phyloP scores from a whole-genome alignment of 2,113 vertebrate genomes.

The Shinisaurus crocodilurus region DNA sequence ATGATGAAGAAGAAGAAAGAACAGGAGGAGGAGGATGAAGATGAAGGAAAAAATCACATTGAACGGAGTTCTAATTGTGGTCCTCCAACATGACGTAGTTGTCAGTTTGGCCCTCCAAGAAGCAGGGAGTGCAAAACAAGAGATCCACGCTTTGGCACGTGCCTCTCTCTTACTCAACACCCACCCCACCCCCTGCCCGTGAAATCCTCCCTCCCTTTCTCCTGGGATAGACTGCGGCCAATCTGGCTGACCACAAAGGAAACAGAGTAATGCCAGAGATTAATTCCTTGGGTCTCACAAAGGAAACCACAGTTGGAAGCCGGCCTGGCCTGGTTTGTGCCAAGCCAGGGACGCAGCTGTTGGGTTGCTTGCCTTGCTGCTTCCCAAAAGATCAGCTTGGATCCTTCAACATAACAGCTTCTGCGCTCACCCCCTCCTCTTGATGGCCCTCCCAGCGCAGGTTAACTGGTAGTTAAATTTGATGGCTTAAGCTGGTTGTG shows the following conservation, averaged over 20 bases:
- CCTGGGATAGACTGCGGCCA: not conserved
- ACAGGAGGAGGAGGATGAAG: not conserved
- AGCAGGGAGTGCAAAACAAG: not conserved
- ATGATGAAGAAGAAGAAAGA: not conserved
- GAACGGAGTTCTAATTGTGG: not conserved
- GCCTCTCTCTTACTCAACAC: too few relatives aligned
- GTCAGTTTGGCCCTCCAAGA: not conserved
- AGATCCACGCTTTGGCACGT: not conserved
- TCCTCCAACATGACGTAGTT: not conserved
- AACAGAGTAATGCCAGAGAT: conserved; percentile 5
- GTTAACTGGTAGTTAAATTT: not conserved
- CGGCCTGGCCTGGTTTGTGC: not conserved
- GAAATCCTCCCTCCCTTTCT: not conserved
- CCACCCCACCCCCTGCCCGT: too few relatives aligned
- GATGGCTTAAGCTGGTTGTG: not conserved
- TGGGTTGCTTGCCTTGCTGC: not conserved
- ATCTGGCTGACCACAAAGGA: conserved; percentile 14
- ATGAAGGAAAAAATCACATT: not conserved
- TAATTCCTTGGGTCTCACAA: conserved; percentile 14
- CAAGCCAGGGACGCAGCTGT: conserved; percentile 9
- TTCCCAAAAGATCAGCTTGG: not conserved
- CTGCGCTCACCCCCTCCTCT: not conserved
- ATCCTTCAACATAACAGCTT: not conserved
- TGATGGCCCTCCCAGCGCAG: not conserved
- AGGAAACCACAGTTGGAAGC: conserved; percentile 28